phyloP scores from a whole-genome alignment of 2,888 invertebrate genomes.

The Callyntrura guangdongensis region DNA sequence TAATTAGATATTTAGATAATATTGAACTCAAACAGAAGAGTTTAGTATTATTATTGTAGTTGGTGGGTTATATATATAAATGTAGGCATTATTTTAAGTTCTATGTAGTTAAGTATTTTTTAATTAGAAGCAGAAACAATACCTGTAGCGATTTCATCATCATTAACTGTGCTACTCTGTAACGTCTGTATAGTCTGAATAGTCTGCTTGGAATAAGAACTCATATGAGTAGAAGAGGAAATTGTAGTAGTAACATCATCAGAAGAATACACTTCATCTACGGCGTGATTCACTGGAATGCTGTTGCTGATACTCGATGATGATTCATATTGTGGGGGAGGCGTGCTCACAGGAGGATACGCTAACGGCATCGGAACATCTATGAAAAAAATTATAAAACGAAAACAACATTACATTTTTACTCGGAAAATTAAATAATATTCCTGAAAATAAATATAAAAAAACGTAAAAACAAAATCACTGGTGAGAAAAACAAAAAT shows the following conservation, averaged over 20 bases:
- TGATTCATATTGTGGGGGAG: conserved; percentile 77
- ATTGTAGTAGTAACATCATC: conserved; percentile 74
- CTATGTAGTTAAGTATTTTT: neutral
- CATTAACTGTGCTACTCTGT: conserved; percentile 77
- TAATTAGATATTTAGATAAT: conserved; percentile 6
- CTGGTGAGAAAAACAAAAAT: conserved; percentile 1
- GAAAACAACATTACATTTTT: neutral
- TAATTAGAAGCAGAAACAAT: conserved; percentile 62
- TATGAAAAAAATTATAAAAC: neutral
- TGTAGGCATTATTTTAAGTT: neutral
- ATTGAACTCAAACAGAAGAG: conserved; percentile 41
- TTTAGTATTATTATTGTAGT: conserved; percentile 31
- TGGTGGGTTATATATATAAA: conserved; percentile 7
- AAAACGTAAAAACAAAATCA: conserved; percentile 17
- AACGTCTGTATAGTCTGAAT: conserved; percentile 78
- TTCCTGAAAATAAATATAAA: neutral
- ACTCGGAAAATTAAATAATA: neutral
- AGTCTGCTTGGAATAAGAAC: conserved; percentile 75
- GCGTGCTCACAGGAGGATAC: conserved; percentile 77
- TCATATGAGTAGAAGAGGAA: conserved; percentile 67
- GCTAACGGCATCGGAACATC: conserved; percentile 69
- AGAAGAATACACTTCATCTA: conserved; percentile 74
- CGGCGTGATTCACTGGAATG: conserved; percentile 72
- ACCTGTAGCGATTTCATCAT: conserved; percentile 75
- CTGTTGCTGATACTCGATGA: conserved; percentile 73